A percentile compares a stretch with the other conserved stretches of the same genome.
These are phyloP conservation scores for Ramazzottius varieornatus DNA, from an alignment of 2,888 invertebrate species.

Conservation along the genomic window DNA sequence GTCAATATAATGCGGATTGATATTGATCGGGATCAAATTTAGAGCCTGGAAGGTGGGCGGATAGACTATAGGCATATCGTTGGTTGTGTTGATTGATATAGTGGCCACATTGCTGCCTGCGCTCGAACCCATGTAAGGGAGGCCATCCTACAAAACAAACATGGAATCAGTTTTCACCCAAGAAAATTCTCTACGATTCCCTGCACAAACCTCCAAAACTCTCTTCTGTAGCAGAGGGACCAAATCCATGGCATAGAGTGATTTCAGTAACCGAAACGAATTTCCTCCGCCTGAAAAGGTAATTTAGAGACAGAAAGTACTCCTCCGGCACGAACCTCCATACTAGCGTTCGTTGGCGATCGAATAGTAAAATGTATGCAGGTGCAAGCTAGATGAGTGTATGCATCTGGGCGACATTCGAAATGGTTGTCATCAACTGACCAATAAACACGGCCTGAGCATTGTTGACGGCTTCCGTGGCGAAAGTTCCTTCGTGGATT, in stretches of 20 bases:
- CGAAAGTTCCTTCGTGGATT: constrained; percentile 32
- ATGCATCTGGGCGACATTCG: no score
- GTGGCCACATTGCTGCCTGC: constrained; percentile 62
- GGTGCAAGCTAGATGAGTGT: no score
- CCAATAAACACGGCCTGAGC: constrained; percentile 45
- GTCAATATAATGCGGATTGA: constrained; percentile 57
- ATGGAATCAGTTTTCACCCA: not conserved
- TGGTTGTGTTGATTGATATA: constrained; percentile 48
- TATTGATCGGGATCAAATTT: constrained; percentile 47
- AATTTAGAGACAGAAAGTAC: constrained; percentile 5
- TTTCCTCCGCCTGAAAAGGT: constrained; percentile 40
- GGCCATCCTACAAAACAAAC: constrained; percentile 25
- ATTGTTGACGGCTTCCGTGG: constrained; percentile 30
- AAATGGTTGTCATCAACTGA: no score
- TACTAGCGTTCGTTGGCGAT: no score
- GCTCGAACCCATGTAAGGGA: constrained; percentile 48
- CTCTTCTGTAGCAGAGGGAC: constrained; percentile 35
- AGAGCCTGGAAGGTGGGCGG: constrained; percentile 46
- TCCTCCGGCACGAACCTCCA: no score
- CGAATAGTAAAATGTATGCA: no score
- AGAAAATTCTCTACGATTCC: constrained; percentile 5
- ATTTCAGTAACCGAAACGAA: constrained; percentile 43
- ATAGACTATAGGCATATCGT: constrained; percentile 61
- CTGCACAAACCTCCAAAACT: constrained; percentile 27
- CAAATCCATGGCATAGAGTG: constrained; percentile 39